These are phyloP conservation scores for Cyrtorhinus lividipennis DNA, from an alignment of 1,140 invertebrate genomes.

Conservation along the genomic window DNA sequence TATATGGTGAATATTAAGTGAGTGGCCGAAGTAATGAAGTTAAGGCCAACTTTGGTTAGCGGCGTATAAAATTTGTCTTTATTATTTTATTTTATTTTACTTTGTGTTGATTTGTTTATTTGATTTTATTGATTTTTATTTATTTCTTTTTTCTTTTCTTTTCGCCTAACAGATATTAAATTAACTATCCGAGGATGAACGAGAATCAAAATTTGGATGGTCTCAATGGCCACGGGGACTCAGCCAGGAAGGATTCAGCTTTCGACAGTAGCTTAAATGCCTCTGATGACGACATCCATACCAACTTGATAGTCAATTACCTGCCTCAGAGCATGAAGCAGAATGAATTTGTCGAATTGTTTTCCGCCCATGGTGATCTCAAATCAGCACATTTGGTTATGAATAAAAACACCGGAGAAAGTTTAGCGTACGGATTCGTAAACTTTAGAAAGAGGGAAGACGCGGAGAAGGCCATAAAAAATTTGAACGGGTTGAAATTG, in stretches of 20 bases:
- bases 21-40: too few species aligned
- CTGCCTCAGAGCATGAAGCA: slow-evolving; percentile 85
- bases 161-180: background rate
- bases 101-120: slow-evolving; percentile 3
- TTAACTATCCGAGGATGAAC: slow-evolving; percentile 5
- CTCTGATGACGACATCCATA: slow-evolving; percentile 26
- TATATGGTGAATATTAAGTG: too few species aligned
- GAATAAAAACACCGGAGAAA: slow-evolving; percentile 81
- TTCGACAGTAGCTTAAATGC: slow-evolving; percentile 1
- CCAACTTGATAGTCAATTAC: slow-evolving; percentile 84
- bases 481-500: slow-evolving; percentile 65
- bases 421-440: slow-evolving; percentile 78
- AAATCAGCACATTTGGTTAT: slow-evolving; percentile 82
- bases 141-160: slow-evolving; percentile 1
- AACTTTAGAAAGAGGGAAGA: slow-evolving; percentile 71
- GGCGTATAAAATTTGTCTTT: background rate
- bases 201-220: slow-evolving; percentile 6
- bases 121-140: background rate
- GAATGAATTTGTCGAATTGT: slow-evolving; percentile 72
- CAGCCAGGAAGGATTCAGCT: background rate
- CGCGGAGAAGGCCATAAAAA: slow-evolving; percentile 73
- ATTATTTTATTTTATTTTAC: background rate
- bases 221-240: background rate
- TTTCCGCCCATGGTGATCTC: slow-evolving; percentile 73
- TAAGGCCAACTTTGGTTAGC: background rate